Percentiles rank a stretch among this genome's conserved stretches.
These are phyloP conservation scores for Mormoops blainvillei DNA, from an alignment of 2,113 vertebrate species.

Conservation along the genomic window DNA sequence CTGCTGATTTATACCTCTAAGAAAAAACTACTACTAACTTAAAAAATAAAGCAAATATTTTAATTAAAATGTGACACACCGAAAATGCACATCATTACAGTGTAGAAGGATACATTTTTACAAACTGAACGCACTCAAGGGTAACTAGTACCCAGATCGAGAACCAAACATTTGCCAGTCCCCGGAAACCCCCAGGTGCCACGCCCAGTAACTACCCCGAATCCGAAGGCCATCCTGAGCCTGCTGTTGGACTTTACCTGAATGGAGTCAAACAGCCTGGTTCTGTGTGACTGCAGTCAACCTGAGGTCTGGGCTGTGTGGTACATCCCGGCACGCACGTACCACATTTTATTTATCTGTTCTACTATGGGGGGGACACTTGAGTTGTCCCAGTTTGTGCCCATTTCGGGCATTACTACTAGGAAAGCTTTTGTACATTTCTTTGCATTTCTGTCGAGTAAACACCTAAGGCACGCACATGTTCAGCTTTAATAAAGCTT, in stretches of 20 bases:
- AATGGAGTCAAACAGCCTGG: background rate
- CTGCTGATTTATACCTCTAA: background rate
- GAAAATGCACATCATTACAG: background rate
- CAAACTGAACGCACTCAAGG: background rate
- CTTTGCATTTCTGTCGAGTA: background rate
- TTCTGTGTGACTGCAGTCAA: background rate
- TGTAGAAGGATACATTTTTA: background rate
- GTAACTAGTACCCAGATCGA: background rate
- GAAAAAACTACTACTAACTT: background rate
- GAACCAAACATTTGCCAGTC: background rate
- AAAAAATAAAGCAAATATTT: background rate
- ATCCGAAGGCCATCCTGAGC: background rate
- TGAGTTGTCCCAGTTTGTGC: background rate
- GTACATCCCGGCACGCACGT: fast-evolving
- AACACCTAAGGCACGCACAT: background rate
- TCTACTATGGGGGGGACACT: background rate
- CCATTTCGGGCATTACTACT: background rate
- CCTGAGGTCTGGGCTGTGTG: background rate
- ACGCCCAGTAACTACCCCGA: background rate
- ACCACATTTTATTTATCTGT: background rate
- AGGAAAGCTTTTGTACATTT: background rate
- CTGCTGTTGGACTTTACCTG: background rate
- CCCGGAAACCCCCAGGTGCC: too few relatives aligned
- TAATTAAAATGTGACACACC: background rate
- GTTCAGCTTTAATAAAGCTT: background rate